Evolutionary conservation across 2,888 invertebrate species (phyloP).

Genomic region (Ecdyonurus torrentis): DNA sequence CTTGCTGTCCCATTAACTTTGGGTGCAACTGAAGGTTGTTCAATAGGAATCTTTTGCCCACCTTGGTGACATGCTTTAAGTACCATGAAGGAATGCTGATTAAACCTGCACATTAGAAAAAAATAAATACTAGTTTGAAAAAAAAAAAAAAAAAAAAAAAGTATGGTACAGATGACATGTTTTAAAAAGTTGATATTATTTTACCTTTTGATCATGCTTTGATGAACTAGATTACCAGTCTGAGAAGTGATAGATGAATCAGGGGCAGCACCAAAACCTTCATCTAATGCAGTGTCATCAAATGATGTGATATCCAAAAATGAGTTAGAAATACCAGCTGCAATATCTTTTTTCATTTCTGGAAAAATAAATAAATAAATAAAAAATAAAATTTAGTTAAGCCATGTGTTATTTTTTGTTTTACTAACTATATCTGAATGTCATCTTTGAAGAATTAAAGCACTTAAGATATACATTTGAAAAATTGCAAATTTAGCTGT

Average conservation of each 20-base stretch:
- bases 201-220: conserved; percentile 71
- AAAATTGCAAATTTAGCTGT: too few species aligned
- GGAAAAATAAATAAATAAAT: conserved; percentile 10
- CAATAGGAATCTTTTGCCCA: not conserved
- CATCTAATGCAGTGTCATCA: conserved; percentile 49
- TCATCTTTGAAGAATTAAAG: too few species aligned
- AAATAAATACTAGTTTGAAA: conserved; percentile 1
- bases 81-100: conserved; percentile 97
- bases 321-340: conserved; percentile 61
- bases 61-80: conserved; percentile 27
- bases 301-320: conserved; percentile 71
- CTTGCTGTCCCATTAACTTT: not conserved
- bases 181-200: not conserved
- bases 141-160: not conserved
- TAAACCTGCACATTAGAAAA: conserved; percentile 58
- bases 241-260: conserved; percentile 28
- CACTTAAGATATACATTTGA: too few species aligned
- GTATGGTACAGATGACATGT: not conserved
- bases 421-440: too few species aligned
- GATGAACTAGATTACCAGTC: conserved; percentile 55
- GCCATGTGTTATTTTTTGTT: not conserved
- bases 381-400: too few species aligned
- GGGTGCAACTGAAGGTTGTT: not conserved
- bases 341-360: conserved; percentile 56
- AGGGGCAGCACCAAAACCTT: conserved; percentile 38